Evolutionary conservation across 2,797 vertebrate species (phyloP).

Genomic region (Sus cebifrons): DNA sequence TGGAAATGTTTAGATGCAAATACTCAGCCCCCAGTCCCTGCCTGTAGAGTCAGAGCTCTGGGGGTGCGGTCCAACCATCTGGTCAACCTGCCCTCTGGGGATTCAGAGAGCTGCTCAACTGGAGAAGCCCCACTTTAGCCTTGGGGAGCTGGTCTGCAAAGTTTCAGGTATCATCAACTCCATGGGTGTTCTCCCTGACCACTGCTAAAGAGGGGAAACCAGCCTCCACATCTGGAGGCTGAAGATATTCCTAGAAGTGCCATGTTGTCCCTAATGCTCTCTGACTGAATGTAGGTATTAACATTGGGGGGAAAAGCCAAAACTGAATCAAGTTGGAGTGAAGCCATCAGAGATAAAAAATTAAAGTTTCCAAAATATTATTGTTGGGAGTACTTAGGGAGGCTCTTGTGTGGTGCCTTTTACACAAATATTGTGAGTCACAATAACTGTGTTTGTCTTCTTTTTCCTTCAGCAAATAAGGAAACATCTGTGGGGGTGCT

Average conservation of each 20-base stretch:
- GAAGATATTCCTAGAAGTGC: constrained; percentile 52
- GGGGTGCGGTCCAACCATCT: neutral
- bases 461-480: constrained; percentile 80
- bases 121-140: neutral
- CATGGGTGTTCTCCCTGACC: neutral
- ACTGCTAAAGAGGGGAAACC: neutral
- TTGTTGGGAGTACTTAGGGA: constrained; percentile 80
- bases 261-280: neutral
- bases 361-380: constrained; percentile 84
- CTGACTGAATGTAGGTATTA: constrained; percentile 3
- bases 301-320: neutral
- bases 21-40: neutral
- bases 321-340: neutral
- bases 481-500: constrained; percentile 77
- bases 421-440: constrained; percentile 86
- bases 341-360: constrained; percentile 71
- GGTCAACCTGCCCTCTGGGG: neutral
- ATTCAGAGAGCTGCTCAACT: neutral
- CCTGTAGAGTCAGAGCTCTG: neutral
- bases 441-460: constrained; percentile 83
- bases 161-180: neutral
- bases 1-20: neutral
- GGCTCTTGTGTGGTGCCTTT: constrained; percentile 78
- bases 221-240: neutral
- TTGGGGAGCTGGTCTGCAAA: neutral